A percentile compares a stretch with the other conserved stretches of the same genome.
Conservation (phyloP, 2,797 vertebrate genomes). For the Pseudochromis fuscus region DNA sequence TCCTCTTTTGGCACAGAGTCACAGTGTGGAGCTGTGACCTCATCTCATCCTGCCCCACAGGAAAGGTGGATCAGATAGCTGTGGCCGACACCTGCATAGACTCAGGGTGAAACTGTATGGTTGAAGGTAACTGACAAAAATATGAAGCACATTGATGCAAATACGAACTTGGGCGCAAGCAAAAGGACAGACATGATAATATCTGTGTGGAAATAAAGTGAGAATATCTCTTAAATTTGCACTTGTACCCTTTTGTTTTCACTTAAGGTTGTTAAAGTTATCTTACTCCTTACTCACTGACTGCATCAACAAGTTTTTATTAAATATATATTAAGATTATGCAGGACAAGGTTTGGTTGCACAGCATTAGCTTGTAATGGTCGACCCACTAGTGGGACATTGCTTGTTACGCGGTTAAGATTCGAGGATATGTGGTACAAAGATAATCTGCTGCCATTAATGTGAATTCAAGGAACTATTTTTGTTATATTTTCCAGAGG, state of each 20-base stretch:
- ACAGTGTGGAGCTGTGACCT: constrained; percentile 66
- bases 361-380: not conserved
- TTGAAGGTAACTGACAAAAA: constrained; percentile 26
- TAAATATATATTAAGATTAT: not conserved
- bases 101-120: constrained; percentile 13
- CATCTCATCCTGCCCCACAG: constrained; percentile 79
- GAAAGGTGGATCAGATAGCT: constrained; percentile 78
- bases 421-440: constrained; percentile 35
- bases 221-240: constrained; percentile 25
- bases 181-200: constrained; percentile 50
- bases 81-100: constrained; percentile 64
- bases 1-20: constrained; percentile 63
- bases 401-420: not conserved
- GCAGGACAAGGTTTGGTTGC: not conserved
- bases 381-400: not conserved
- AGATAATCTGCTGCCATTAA: constrained; percentile 42
- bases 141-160: not conserved
- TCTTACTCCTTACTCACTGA: not conserved
- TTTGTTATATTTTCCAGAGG: constrained; percentile 45
- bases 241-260: not conserved
- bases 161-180: constrained; percentile 24
- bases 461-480: constrained; percentile 39
- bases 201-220: constrained; percentile 47
- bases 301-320: not conserved
- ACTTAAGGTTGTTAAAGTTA: not conserved